Percentiles rank a stretch among this genome's conserved stretches.
Evolutionary conservation across 1,140 invertebrate genomes (phyloP).

Genomic region (Bicyclus anynana): DNA sequence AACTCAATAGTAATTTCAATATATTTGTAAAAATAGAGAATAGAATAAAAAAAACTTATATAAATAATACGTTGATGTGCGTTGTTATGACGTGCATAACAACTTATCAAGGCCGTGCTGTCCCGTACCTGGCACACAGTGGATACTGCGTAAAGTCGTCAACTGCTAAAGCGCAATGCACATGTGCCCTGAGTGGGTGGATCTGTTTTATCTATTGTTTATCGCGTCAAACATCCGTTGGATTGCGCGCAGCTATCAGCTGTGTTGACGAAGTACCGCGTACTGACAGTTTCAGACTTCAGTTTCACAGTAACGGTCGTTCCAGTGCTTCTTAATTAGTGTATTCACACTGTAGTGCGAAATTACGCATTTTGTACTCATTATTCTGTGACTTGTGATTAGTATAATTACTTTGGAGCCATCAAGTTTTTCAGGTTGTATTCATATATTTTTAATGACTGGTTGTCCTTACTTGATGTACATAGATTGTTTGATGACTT

Average conservation of each 20-base stretch:
- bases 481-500: too few relatives aligned
- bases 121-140: conserved; percentile 57
- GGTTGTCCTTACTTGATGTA: neutral
- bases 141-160: conserved; percentile 26
- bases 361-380: neutral
- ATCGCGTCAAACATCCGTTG: conserved; percentile 32
- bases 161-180: conserved; percentile 18
- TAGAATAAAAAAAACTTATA: neutral
- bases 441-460: neutral
- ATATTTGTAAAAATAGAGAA: neutral
- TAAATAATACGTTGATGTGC: conserved; percentile 19
- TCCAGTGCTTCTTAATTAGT: conserved; percentile 8
- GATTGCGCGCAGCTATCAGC: conserved; percentile 11
- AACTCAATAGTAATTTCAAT: neutral
- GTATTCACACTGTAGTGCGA: conserved; percentile 6
- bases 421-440: neutral
- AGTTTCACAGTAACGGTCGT: conserved; percentile 15
- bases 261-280: neutral
- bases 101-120: conserved; percentile 65
- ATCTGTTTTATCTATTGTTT: conserved; percentile 43
- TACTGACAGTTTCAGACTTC: conserved; percentile 12
- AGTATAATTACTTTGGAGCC: neutral
- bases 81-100: conserved; percentile 52
- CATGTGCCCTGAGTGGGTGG: conserved; percentile 44
- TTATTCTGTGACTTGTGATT: neutral